Base-by-base conservation (phyloP, 2,888 invertebrate species). In the Melanchra persicariae region DNA sequence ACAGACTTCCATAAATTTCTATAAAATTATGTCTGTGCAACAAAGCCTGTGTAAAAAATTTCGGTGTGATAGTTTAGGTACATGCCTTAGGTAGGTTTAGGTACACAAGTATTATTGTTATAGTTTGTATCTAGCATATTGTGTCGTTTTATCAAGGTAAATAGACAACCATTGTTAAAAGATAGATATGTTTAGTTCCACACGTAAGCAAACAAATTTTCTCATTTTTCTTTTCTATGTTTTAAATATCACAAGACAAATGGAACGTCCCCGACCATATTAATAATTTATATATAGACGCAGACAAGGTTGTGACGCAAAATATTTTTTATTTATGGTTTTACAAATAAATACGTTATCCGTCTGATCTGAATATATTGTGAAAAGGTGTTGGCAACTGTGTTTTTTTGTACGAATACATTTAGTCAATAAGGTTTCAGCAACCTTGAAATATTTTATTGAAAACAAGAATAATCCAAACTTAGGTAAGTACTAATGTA, bases 211-310 rank as follows among this genome's bases (percentile, higher is more conserved):
- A 55, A 49, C 17, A 4, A 59, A 43, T 30, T 45, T 45, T 54
- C 19, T 45, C n/a, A n/a, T 51, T 57, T 64, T 37, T 47, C 1
- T 47, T 61, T 58, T 77, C 17, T 26, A 47, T 30, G 26, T 26
- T 37, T 3, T 12, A 1, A 69, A 52, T 52, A 64, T 77, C 64
- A 24, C 24, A 40, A 76, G 17, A n/a, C 22, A 57, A 77, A 66
- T 62, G 37, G 40, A 58, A 71, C 60, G 37, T 70, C 54, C 34
- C 26, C 19, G 45, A 49, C 37, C 15, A 34, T 64, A 61, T 68
- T 9, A 70, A 57, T 71, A 70, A 74, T 68, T 65, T 79, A 60
- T 62, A 82, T 64, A 69, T 62, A 61, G 49, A 64, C 43, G 22
- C 52, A 59, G 74, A 69, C 78, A 70, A 67, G 70, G 61, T 77